Conservation (phyloP, 37 sponge, comb jelly and placozoan species). For the Tethya wilhelma region DNA sequence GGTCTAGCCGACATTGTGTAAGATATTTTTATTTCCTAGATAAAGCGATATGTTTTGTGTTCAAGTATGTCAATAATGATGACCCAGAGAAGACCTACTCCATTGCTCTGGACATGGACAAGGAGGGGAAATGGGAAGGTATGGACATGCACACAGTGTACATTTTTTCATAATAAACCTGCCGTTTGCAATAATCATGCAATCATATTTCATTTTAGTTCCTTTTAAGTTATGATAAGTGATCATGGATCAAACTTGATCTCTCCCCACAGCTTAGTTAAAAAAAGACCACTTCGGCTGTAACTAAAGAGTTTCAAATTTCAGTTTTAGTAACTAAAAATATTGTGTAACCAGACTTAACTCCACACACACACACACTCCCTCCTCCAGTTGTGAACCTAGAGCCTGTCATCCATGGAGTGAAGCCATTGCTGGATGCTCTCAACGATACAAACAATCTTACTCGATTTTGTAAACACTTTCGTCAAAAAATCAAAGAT, state of each 20-base stretch:
- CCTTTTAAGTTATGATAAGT: too few relatives aligned
- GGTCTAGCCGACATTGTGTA: too few relatives aligned
- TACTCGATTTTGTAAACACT: slow-evolving; percentile 14
- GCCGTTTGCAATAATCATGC: too few relatives aligned
- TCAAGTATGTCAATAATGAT: neutral
- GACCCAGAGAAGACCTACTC: slow-evolving; percentile 4
- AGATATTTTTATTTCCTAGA: neutral
- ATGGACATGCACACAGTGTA: neutral
- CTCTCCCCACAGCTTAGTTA: too few relatives aligned
- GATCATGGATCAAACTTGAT: too few relatives aligned
- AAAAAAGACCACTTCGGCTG: too few relatives aligned
- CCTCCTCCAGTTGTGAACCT: slow-evolving; percentile 25
- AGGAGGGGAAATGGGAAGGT: slow-evolving; percentile 9
- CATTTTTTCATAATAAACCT: too few relatives aligned
- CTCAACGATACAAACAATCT: slow-evolving; percentile 33
- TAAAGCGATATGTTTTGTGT: slow-evolving; percentile 30
- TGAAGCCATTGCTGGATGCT: slow-evolving; percentile 13
- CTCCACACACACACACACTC: too few relatives aligned
- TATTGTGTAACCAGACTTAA: too few relatives aligned
- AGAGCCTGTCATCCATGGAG: slow-evolving; percentile 27
- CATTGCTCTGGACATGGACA: slow-evolving; percentile 41
- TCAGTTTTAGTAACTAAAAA: too few relatives aligned
- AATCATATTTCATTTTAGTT: too few relatives aligned
- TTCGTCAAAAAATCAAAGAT: slow-evolving; percentile 28
- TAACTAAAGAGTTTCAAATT: too few relatives aligned